Evolutionary conservation across 2,797 vertebrate genomes (phyloP).

Genomic region (Typhlichthys eigenmanni): DNA sequence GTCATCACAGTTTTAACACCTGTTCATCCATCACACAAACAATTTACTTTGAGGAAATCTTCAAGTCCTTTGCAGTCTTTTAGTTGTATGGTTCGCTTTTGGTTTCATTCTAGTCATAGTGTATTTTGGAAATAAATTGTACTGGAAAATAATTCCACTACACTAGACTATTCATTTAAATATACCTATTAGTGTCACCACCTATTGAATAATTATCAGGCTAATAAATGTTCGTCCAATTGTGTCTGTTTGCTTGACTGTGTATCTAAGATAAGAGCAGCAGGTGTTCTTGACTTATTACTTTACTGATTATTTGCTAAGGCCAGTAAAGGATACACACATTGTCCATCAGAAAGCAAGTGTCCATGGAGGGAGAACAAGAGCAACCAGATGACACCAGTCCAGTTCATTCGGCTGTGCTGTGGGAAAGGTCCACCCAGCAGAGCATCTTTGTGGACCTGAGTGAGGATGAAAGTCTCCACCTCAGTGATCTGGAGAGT

Average conservation of each 20-base stretch:
- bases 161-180: slow-evolving; percentile 7
- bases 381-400: slow-evolving; percentile 54
- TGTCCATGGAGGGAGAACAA: slow-evolving; percentile 51
- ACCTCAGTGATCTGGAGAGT: slow-evolving; percentile 74
- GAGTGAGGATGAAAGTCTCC: slow-evolving; percentile 78
- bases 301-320: slow-evolving; percentile 14
- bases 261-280: slow-evolving; percentile 68
- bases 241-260: slow-evolving; percentile 44
- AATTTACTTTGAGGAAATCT: too few relatives aligned
- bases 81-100: too few relatives aligned
- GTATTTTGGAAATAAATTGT: too few relatives aligned
- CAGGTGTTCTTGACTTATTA: slow-evolving; percentile 21
- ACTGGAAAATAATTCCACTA: background rate
- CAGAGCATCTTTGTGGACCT: slow-evolving; percentile 79
- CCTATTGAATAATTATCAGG: slow-evolving; percentile 54
- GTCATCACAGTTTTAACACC: too few relatives aligned
- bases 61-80: too few relatives aligned
- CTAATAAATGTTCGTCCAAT: slow-evolving; percentile 50
- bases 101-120: too few relatives aligned
- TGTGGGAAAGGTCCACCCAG: slow-evolving; percentile 76
- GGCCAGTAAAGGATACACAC: slow-evolving; percentile 19
- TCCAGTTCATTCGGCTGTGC: slow-evolving; percentile 30
- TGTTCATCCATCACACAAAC: too few relatives aligned
- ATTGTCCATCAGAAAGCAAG: slow-evolving; percentile 6
- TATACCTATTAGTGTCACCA: background rate